Conservation (phyloP, 2,888 invertebrate genomes). For the Pseudanteris insignis region DNA sequence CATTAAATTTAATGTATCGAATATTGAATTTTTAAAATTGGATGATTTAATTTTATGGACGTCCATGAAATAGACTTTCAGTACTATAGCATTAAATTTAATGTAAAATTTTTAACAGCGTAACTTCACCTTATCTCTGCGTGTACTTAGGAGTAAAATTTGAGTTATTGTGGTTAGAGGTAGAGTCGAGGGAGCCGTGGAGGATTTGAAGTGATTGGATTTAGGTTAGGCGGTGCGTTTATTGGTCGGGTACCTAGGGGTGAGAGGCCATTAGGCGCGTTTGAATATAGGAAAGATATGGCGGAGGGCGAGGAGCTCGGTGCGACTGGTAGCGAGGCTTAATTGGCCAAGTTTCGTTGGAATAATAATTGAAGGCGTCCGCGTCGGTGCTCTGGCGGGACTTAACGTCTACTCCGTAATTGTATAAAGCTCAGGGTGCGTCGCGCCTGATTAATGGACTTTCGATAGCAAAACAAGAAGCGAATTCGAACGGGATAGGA, state of each 20-base stretch:
- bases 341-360: slow-evolving; percentile 40
- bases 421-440: slow-evolving; percentile 37
- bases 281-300: slow-evolving; percentile 22
- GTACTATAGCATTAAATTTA: no score
- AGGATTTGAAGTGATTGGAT: no score
- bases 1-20: no score
- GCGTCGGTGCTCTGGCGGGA: slow-evolving; percentile 20
- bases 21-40: no score
- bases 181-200: no score
- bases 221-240: slow-evolving; percentile 12
- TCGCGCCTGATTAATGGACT: slow-evolving; percentile 42
- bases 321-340: slow-evolving; percentile 28
- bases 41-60: no score
- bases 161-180: slow-evolving; percentile 3
- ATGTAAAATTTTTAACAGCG: no score
- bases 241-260: slow-evolving; percentile 23
- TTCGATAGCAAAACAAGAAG: slow-evolving; percentile 42
- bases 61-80: no score
- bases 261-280: slow-evolving; percentile 31
- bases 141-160: no score
- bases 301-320: slow-evolving; percentile 13
- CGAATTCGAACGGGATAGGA: slow-evolving; percentile 26
- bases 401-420: slow-evolving; percentile 40
- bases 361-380: slow-evolving; percentile 43
- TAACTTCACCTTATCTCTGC: no score